Percentiles rank a stretch among this genome's conserved stretches.
Evolutionary conservation across 23 tunicate genomes (phyloP).

Genomic region (Phallusia fumigata): DNA sequence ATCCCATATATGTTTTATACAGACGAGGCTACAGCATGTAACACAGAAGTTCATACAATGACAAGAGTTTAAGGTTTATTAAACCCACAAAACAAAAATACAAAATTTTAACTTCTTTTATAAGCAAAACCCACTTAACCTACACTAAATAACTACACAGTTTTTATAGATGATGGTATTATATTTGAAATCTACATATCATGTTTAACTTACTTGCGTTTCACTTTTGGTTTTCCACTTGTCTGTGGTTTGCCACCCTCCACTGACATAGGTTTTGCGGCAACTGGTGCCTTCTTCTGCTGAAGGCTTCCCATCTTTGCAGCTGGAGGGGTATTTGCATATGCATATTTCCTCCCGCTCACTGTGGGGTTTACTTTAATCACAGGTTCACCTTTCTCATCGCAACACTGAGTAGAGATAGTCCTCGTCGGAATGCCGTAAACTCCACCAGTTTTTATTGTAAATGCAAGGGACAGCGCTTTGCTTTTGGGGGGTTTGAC

Average conservation of each 20-base stretch:
- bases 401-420: not conserved
- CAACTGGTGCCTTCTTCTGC: not conserved
- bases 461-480: not conserved
- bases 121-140: no score
- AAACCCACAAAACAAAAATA: no score
- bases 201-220: not conserved
- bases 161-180: no score
- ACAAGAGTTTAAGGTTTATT: no score
- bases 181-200: not conserved
- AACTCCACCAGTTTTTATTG: not conserved
- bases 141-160: no score
- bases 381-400: not conserved
- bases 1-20: no score
- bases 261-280: not conserved
- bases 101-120: no score
- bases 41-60: no score
- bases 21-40: no score
- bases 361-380: not conserved
- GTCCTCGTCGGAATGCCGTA: not conserved
- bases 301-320: slow-evolving; percentile 4
- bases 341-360: not conserved
- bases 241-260: not conserved
- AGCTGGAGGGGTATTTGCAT: not conserved
- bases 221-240: not conserved
- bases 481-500: not conserved